These are phyloP conservation scores for Neoarius graeffei DNA, from an alignment of 2,113 vertebrate species.

Conservation along the genomic window DNA sequence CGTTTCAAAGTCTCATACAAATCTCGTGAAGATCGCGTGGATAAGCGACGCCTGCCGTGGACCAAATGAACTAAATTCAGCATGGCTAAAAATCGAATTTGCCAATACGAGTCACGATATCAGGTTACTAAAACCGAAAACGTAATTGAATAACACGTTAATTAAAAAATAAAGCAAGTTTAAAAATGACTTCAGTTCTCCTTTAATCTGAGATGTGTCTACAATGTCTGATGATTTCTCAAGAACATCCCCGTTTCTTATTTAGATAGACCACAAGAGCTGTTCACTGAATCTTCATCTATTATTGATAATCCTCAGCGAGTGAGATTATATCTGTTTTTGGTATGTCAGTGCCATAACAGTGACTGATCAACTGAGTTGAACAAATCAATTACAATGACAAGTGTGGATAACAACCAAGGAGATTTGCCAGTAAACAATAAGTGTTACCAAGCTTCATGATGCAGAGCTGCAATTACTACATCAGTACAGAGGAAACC, in stretches of 20 bases:
- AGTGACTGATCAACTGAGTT: slow-evolving; percentile 69
- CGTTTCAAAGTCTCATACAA: no score
- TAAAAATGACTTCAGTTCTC: no score
- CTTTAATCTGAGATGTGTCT: background rate
- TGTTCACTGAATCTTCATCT: slow-evolving; percentile 59
- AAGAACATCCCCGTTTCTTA: slow-evolving; percentile 39
- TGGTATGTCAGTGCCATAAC: slow-evolving; percentile 69
- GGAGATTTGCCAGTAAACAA: background rate
- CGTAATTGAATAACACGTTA: no score
- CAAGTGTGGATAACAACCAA: slow-evolving; percentile 18
- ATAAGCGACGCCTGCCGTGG: no score
- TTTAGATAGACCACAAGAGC: slow-evolving; percentile 30
- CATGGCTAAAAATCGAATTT: no score
- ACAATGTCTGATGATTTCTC: background rate
- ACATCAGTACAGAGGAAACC: background rate
- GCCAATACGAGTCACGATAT: no score
- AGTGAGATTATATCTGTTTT: slow-evolving; percentile 67
- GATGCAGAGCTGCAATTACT: background rate
- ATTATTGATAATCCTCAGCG: slow-evolving; percentile 68
- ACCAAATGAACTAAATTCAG: no score
- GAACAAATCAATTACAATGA: slow-evolving; percentile 59
- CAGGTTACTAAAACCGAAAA: no score
- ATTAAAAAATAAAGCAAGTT: no score
- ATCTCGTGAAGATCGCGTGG: no score
- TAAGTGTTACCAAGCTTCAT: background rate